Evolutionary conservation across 2,888 invertebrate species (phyloP), one percentile per base, ranked within the genome.

Genomic region (Antitype chi): DNA sequence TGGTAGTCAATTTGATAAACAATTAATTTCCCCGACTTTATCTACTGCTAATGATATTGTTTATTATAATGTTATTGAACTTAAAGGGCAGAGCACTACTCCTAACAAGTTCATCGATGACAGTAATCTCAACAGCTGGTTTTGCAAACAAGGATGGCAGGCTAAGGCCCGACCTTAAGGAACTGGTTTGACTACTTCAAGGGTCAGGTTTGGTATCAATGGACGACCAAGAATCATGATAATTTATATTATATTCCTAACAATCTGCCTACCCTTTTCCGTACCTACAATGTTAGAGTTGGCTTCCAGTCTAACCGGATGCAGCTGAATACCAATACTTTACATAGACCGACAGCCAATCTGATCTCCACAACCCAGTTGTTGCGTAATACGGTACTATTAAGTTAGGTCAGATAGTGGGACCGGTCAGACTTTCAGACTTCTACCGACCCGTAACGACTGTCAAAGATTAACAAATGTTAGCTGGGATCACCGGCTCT

Each of bases 141-240:
- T 55, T 63, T 8, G 38, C 49, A 57, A 63, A 68, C 76, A 71
- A 83, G 81, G 73, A 73, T 76, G 62, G 3, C 60, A 25, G 32
- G 47, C 17, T 68, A 49, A 57, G 69, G 69, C 73, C 53, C 43
- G 73, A 82, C 76, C 82, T 84, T 80, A 81, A 68, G 2, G 11
- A 80, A 84, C 82, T 73, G 11, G 85, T 70, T 84, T 70, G 70
- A 70, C 82, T 1, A 52, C 72, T 60, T 47, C 73, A 64, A 84
- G 55, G 73, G 73, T 68, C 70, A 9, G 38, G 25, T 60, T 59
- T 4, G 7, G 71, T 80, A 82, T 79, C 68, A 71, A 83, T 71
- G 68, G 55, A 79, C 81, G 60, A 60, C 28, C 57, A 67, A 67
- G 78, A 66, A 68, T 69, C 28, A 52, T 62, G 20, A 60, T 63